Evolutionary conservation across 1,140 invertebrate species (phyloP), one percentile per base, ranked within the genome.

Genomic region (Alviniconcha marisindica): DNA sequence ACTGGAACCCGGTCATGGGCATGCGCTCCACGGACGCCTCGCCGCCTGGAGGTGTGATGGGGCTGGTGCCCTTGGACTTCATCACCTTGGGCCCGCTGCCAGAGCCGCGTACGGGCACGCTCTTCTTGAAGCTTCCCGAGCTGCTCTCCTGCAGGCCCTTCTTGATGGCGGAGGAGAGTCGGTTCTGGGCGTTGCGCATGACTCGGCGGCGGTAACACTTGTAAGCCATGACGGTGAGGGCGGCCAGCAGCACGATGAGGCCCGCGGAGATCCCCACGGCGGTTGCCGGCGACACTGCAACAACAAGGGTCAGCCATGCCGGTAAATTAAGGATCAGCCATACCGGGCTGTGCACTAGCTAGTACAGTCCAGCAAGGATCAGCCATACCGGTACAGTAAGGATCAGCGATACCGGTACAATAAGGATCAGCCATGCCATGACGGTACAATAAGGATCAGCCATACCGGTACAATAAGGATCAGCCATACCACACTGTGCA

Each of bases 121-220:
- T 89, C 76, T 87, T 90, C 80, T 89, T 90, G 28, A 89, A 83
- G 69, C 87, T 87, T 40, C 88, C 88, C 21, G 83, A 84, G 36
- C 88, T 86, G 56, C 87, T 90, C 74, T 92, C 90, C 82, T 90
- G 90, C 2, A 92, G 88, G 14, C 92, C 92, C 76, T 91, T 91
- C 84, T 92, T 92, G 54, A 92, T 92, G 48, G 92, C 92, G 44
- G 89, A 89, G 21, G 92, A 93, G 18, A 93, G 88, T 33, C 92
- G 83, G 77, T 89, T 92, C 69, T 91, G 90, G 42, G 89, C 90
- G 78, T 91, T 89, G 40, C 86, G 83, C 73, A 88, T 88, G 33
- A 90, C 84, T 1, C 90, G 89, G 2, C 90, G 84, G 79, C 89
- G 83, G 85, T 92, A 92, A 54, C 91, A 92, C 82, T 90, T 90